A percentile compares a stretch with the other conserved stretches of the same genome.
Conservation (phyloP, 2,888 invertebrate species). For the Macroteleia sp. region DNA sequence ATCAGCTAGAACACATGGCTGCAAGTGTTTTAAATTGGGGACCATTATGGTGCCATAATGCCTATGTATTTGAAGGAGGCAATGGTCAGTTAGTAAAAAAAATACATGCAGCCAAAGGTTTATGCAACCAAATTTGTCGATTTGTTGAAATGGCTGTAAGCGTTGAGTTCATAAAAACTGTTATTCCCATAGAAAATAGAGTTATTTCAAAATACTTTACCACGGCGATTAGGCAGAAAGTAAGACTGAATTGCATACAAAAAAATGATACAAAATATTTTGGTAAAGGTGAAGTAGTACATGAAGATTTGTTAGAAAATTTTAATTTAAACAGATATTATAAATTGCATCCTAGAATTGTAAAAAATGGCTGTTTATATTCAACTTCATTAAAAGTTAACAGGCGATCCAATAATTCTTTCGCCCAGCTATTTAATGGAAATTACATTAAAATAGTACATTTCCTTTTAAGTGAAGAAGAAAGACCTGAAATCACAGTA, state of each 20-base stretch:
- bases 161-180: background rate
- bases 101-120: too few relatives aligned
- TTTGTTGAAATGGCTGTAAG: too few relatives aligned
- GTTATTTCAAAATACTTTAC: too few relatives aligned
- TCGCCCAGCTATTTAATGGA: background rate
- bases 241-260: background rate
- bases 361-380: background rate
- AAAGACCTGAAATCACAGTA: background rate
- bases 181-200: background rate
- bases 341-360: background rate
- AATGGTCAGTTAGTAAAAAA: too few relatives aligned
- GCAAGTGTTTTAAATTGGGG: too few relatives aligned
- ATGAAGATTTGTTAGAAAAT: background rate
- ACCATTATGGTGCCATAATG: too few relatives aligned
- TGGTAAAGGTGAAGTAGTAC: background rate
- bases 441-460: background rate
- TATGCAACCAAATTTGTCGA: too few relatives aligned
- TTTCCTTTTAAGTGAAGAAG: slow-evolving; percentile 3
- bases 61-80: too few relatives aligned
- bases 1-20: too few relatives aligned
- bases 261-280: background rate
- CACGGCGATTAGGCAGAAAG: background rate
- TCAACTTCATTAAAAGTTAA: slow-evolving; percentile 8
- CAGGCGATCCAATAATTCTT: slow-evolving; percentile 14
- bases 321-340: background rate